Conservation (phyloP, 2,797 vertebrate genomes). For the Platyrinchus mystaceus region DNA sequence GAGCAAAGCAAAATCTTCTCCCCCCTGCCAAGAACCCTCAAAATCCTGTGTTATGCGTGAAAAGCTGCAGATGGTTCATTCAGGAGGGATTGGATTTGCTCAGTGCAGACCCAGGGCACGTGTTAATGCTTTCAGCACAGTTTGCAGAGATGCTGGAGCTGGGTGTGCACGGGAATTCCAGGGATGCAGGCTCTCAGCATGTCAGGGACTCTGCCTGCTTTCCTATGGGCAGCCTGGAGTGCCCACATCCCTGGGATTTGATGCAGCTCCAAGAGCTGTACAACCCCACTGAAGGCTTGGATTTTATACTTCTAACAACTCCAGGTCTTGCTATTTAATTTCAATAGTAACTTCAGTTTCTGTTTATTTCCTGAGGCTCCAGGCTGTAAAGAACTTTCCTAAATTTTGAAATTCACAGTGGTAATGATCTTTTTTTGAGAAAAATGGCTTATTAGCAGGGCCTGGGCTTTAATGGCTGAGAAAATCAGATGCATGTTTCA, state of each 20-base stretch:
- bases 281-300: not conserved
- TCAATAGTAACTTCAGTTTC: not conserved
- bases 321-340: not conserved
- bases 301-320: not conserved
- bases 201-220: not conserved
- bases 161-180: not conserved
- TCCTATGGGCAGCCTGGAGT: not conserved
- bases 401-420: not conserved
- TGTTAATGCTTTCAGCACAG: fast-evolving
- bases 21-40: not conserved
- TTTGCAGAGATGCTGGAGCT: fast-evolving
- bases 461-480: not conserved
- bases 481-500: not conserved
- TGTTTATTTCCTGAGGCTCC: not conserved
- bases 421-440: not conserved
- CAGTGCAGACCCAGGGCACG: fast-evolving
- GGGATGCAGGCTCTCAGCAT: not conserved
- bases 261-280: not conserved
- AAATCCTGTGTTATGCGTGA: fast-evolving
- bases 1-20: not conserved
- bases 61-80: not conserved
- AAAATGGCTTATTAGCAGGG: not conserved
- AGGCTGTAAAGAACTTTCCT: not conserved
- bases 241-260: not conserved
- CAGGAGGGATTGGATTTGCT: not conserved